Percentiles rank a stretch among this genome's conserved stretches.
Evolutionary conservation across 2,113 vertebrate genomes (phyloP).

Genomic region (Brevimyrus niger): DNA sequence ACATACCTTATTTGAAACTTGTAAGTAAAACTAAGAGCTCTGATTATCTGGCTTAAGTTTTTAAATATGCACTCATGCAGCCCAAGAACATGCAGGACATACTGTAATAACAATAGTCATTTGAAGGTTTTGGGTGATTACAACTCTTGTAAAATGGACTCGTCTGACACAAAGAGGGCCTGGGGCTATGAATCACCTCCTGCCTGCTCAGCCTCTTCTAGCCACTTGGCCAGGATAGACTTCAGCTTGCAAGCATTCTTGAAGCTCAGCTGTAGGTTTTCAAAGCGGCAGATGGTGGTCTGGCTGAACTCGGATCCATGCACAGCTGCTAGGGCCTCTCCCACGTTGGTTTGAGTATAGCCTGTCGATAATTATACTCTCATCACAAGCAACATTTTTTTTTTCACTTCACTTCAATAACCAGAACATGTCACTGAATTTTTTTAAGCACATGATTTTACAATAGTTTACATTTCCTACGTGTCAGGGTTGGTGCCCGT

Average conservation of each 20-base stretch:
- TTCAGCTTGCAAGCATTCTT: constrained; percentile 97
- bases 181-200: constrained; percentile 67
- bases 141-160: neutral
- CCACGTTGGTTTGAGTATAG: constrained; percentile 97
- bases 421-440: neutral
- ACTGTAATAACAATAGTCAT: neutral
- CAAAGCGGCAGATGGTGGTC: constrained; percentile 95
- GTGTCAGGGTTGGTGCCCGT: neutral
- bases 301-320: constrained; percentile 97
- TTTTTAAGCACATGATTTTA: neutral
- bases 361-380: constrained; percentile 56
- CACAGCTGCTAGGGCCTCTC: constrained; percentile 90
- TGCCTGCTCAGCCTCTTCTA: constrained; percentile 93
- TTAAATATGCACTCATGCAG: neutral
- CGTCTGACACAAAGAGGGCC: neutral
- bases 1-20: neutral
- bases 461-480: neutral
- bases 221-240: constrained; percentile 90
- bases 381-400: neutral
- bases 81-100: neutral
- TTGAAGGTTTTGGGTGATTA: neutral
- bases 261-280: constrained; percentile 95
- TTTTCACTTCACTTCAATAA: neutral
- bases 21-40: neutral
- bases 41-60: neutral